Percentiles rank a stretch among this genome's conserved stretches.
phyloP scores from a whole-genome alignment of 2,888 invertebrate genomes.

The Athetis lepigone region DNA sequence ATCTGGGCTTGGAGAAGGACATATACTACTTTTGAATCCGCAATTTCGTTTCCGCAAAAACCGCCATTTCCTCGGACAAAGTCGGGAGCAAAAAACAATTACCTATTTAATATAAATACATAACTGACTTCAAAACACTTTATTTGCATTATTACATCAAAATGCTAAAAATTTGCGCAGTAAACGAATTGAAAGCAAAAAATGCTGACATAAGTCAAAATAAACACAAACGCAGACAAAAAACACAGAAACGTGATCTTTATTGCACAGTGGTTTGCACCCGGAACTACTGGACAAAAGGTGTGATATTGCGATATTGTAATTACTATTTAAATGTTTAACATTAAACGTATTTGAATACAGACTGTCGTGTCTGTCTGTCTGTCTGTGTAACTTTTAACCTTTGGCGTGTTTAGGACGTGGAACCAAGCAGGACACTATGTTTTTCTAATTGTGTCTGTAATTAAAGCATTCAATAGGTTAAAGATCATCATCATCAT shows the following conservation, averaged over 20 bases:
- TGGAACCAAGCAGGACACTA: no score
- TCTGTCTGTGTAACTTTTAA: no score
- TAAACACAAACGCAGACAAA: constrained; percentile 33
- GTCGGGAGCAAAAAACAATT: not conserved
- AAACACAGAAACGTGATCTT: constrained; percentile 43
- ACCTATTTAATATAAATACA: not conserved
- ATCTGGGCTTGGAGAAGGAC: no score
- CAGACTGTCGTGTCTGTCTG: no score
- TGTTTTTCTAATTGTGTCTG: no score
- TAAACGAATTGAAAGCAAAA: constrained; percentile 14
- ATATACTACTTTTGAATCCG: no score
- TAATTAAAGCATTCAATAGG: no score
- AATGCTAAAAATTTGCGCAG: constrained; percentile 19
- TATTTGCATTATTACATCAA: constrained; percentile 23
- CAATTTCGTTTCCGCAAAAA: no score
- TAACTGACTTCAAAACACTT: constrained; percentile 1
- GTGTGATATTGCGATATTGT: constrained; percentile 15
- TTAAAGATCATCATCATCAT: no score
- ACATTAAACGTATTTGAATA: no score
- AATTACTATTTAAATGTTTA: constrained; percentile 9
- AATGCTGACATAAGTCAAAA: constrained; percentile 48
- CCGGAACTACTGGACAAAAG: constrained; percentile 57
- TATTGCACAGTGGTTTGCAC: constrained; percentile 45
- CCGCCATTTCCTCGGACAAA: no score
- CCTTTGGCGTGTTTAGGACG: no score